These are phyloP conservation scores for Ips nitidus DNA, from an alignment of 1,140 invertebrate genomes.

Conservation along the genomic window DNA sequence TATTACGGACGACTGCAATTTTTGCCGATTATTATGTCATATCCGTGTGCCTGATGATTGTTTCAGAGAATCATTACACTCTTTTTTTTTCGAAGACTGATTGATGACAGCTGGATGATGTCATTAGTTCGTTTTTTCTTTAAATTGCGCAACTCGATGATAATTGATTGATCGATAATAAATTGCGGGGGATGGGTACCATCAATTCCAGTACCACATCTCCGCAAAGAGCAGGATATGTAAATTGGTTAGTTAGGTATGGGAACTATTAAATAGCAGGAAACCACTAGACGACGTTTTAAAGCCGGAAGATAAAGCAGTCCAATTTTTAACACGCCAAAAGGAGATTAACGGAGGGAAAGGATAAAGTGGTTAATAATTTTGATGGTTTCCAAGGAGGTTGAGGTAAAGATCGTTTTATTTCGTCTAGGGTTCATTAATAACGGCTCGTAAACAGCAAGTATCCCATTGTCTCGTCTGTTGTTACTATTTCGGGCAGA, in stretches of 20 bases:
- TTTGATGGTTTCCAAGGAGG: slow-evolving; percentile 14
- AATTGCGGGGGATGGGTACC: too few species aligned
- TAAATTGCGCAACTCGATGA: too few species aligned
- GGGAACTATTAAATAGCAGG: too few species aligned
- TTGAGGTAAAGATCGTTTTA: slow-evolving; percentile 20
- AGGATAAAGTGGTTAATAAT: slow-evolving; percentile 20
- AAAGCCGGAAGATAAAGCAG: slow-evolving; percentile 13
- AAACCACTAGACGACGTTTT: neutral
- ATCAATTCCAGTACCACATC: too few species aligned
- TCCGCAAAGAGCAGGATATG: too few species aligned
- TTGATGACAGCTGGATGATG: neutral
- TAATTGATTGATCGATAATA: too few species aligned
- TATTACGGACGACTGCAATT: neutral
- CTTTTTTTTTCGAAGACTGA: neutral
- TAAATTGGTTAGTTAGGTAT: too few species aligned
- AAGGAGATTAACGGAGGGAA: slow-evolving; percentile 11
- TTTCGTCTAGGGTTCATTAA: slow-evolving; percentile 21
- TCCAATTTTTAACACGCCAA: slow-evolving; percentile 18
- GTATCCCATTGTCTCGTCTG: slow-evolving; percentile 17
- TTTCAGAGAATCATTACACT: neutral
- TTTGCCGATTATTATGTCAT: neutral
- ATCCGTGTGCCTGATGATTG: neutral
- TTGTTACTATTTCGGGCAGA: neutral
- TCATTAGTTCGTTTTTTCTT: neutral
- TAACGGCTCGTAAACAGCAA: slow-evolving; percentile 15